Percentiles rank a stretch among this genome's conserved stretches.
These are phyloP conservation scores for Cephonodes hylas DNA, from an alignment of 2,888 invertebrate species.

Conservation along the genomic window DNA sequence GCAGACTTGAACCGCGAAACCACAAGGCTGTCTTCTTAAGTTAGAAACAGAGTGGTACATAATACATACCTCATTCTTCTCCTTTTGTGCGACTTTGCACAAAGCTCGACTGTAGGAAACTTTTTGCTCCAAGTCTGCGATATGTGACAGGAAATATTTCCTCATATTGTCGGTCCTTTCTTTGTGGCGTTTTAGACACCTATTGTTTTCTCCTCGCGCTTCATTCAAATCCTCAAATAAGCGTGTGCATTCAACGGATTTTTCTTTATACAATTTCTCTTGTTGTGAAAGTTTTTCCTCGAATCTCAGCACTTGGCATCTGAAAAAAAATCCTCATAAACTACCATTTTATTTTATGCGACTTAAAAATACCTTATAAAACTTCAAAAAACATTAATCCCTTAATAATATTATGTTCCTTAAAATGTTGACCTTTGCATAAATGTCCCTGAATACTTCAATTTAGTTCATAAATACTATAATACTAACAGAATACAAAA, in stretches of 20 bases:
- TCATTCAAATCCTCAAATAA: conserved; percentile 56
- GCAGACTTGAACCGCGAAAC: too few species aligned
- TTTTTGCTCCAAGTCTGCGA: conserved; percentile 67
- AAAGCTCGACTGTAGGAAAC: conserved; percentile 65
- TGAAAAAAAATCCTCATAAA: conserved; percentile 21
- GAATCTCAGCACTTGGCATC: conserved; percentile 47
- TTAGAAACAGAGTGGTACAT: neutral
- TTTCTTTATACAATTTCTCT: conserved; percentile 53
- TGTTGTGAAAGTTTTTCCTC: conserved; percentile 58
- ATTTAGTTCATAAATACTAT: too few species aligned
- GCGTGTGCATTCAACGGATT: conserved; percentile 46
- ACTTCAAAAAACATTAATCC: too few species aligned
- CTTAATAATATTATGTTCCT: too few species aligned
- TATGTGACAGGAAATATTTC: conserved; percentile 59
- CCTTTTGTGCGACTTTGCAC: conserved; percentile 61
- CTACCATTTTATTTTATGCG: too few species aligned
- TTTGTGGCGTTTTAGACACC: conserved; percentile 49
- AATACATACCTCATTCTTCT: conserved; percentile 60
- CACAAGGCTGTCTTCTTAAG: too few species aligned
- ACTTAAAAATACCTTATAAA: too few species aligned
- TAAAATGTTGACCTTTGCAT: too few species aligned
- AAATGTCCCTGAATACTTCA: too few species aligned
- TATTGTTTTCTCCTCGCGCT: conserved; percentile 45
- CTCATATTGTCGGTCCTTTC: conserved; percentile 62
- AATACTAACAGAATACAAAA: too few species aligned